Conservation (phyloP, 2,888 invertebrate species). For the Pristionchus fissidentatus region DNA sequence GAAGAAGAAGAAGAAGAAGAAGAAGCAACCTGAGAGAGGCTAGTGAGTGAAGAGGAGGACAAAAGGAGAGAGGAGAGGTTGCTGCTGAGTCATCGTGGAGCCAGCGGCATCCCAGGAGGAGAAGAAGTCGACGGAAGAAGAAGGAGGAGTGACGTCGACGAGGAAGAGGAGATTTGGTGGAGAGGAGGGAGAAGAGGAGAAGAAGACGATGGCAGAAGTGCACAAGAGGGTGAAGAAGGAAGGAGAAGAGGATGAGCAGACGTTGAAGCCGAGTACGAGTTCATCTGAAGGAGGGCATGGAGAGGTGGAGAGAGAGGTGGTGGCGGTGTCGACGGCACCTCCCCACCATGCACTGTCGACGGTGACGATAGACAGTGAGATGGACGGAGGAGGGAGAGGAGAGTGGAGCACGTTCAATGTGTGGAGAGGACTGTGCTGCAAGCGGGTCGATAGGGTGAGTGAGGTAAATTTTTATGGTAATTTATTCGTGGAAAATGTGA, state of each 20-base stretch:
- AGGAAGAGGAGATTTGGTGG: background rate
- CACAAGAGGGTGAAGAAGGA: slow-evolving; percentile 28
- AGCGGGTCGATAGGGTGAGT: slow-evolving; percentile 37
- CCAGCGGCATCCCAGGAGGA: slow-evolving; percentile 2
- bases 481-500: too few species aligned
- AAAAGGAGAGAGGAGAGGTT: slow-evolving; percentile 15
- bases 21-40: slow-evolving; percentile 7
- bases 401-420: slow-evolving; percentile 34
- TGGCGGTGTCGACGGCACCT: slow-evolving; percentile 13
- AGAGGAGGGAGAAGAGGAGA: background rate
- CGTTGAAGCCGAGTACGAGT: background rate
- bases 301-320: background rate
- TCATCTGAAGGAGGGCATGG: slow-evolving; percentile 15
- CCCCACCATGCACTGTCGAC: slow-evolving; percentile 43
- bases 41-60: too few species aligned
- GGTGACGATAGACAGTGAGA: background rate
- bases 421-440: slow-evolving; percentile 47
- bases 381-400: background rate
- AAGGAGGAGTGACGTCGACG: background rate
- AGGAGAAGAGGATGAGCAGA: slow-evolving; percentile 27
- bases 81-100: slow-evolving; percentile 21
- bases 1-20: slow-evolving; percentile 39
- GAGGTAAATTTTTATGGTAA: too few species aligned
- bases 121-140: background rate
- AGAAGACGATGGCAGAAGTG: slow-evolving; percentile 3